Conservation (phyloP, 2,113 vertebrate species). For the Osmerus mordax region DNA sequence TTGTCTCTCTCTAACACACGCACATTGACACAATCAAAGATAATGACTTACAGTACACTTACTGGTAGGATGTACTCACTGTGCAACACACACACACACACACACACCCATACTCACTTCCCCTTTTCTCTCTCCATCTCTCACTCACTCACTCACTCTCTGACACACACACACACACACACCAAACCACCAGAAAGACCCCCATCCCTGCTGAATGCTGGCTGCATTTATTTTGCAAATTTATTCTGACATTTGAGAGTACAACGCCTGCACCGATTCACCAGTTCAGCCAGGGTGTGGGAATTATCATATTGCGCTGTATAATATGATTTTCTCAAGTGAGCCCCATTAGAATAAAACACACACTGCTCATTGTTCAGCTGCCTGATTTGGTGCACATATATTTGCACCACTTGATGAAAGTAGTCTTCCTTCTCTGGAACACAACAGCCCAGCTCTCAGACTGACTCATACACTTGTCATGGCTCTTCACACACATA, state of each 20-base stretch:
- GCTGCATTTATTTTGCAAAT: slow-evolving; percentile 77
- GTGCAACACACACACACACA: too few relatives aligned
- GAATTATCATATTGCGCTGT: slow-evolving; percentile 74
- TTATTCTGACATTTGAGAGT: slow-evolving; percentile 80
- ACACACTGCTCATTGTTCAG: slow-evolving; percentile 43
- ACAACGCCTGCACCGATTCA: slow-evolving; percentile 69
- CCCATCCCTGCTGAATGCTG: slow-evolving; percentile 66
- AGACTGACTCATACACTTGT: slow-evolving; percentile 36
- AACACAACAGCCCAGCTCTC: slow-evolving; percentile 34
- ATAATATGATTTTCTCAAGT: slow-evolving; percentile 75
- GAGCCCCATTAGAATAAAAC: slow-evolving; percentile 64
- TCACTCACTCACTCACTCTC: slow-evolving; percentile 18
- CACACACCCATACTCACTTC: too few relatives aligned
- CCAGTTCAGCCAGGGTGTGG: slow-evolving; percentile 68
- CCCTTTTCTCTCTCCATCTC: too few relatives aligned
- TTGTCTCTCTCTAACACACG: too few relatives aligned
- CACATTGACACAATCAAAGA: too few relatives aligned
- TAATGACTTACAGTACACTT: too few relatives aligned
- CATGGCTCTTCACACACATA: slow-evolving; percentile 40
- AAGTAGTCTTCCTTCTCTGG: slow-evolving; percentile 43
- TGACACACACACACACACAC: slow-evolving; percentile 21
- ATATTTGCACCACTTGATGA: slow-evolving; percentile 56
- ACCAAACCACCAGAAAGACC: slow-evolving; percentile 61
- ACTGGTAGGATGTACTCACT: too few relatives aligned
- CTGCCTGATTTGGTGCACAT: slow-evolving; percentile 25